Percentiles rank a stretch among this genome's conserved stretches.
Conservation (phyloP, 2,113 vertebrate species). For the Acinonyx jubatus region DNA sequence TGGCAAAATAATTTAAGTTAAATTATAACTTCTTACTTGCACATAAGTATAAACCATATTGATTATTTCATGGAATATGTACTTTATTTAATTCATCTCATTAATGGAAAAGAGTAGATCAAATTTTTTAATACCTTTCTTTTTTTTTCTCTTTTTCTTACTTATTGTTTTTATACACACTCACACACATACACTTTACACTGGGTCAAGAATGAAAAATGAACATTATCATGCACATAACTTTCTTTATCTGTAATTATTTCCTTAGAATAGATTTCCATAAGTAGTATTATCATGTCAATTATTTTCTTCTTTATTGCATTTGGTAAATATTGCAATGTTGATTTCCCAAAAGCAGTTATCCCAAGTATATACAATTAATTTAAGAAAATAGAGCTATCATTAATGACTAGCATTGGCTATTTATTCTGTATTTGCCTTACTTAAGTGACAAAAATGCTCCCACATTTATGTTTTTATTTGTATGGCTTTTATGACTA, state of each 20-base stretch:
- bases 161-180: not conserved
- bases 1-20: constrained; percentile 73
- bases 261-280: not conserved
- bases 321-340: not conserved
- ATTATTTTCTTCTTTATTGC: not conserved
- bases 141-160: not conserved
- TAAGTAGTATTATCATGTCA: not conserved
- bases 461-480: not conserved
- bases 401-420: not conserved
- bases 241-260: not conserved
- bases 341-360: not conserved
- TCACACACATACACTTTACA: not conserved
- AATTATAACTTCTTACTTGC: constrained; percentile 70
- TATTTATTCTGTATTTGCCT: not conserved
- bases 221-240: not conserved
- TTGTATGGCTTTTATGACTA: not conserved
- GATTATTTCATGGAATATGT: constrained; percentile 70
- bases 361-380: not conserved
- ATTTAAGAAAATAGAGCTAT: not conserved
- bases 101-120: not conserved
- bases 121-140: not conserved
- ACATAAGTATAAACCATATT: constrained; percentile 60
- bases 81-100: constrained; percentile 61
- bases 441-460: not conserved
- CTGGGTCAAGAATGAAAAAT: not conserved